These are phyloP conservation scores for Enteromius thamalakanensis DNA, from an alignment of 2,797 vertebrate species.

Conservation along the genomic window DNA sequence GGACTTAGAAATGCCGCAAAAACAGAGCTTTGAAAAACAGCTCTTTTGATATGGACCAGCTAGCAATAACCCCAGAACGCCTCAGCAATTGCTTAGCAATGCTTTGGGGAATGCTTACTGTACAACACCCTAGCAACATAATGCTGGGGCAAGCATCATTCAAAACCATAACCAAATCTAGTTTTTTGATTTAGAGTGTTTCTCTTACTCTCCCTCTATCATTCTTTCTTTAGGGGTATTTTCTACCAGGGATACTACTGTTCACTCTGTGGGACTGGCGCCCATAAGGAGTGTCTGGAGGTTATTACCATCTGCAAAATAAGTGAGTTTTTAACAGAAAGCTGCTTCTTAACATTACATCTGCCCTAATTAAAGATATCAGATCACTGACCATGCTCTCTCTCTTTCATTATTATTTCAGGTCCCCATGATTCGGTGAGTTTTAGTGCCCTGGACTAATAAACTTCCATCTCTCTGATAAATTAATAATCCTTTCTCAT, in stretches of 20 bases:
- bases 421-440: slow-evolving; percentile 82
- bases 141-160: neutral
- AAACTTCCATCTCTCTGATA: slow-evolving; percentile 23
- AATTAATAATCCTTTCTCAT: slow-evolving; percentile 8
- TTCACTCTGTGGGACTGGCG: slow-evolving; percentile 90
- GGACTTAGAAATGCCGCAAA: neutral
- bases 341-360: slow-evolving; percentile 14
- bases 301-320: slow-evolving; percentile 94
- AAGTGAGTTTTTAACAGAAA: slow-evolving; percentile 79
- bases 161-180: neutral
- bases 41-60: neutral
- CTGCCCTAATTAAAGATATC: slow-evolving; percentile 41
- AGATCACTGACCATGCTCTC: slow-evolving; percentile 29
- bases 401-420: slow-evolving; percentile 64
- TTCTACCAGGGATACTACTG: slow-evolving; percentile 99
- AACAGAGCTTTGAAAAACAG: neutral
- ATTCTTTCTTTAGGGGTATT: slow-evolving; percentile 82
- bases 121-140: neutral
- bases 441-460: slow-evolving; percentile 47
- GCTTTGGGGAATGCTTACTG: neutral
- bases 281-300: slow-evolving; percentile 97
- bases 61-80: neutral
- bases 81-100: neutral
- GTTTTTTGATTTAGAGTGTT: slow-evolving; percentile 12
- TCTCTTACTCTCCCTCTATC: neutral